A percentile compares a stretch with the other conserved stretches of the same genome.
Evolutionary conservation across 2,888 invertebrate species (phyloP).

Genomic region (Pheosia gnoma): DNA sequence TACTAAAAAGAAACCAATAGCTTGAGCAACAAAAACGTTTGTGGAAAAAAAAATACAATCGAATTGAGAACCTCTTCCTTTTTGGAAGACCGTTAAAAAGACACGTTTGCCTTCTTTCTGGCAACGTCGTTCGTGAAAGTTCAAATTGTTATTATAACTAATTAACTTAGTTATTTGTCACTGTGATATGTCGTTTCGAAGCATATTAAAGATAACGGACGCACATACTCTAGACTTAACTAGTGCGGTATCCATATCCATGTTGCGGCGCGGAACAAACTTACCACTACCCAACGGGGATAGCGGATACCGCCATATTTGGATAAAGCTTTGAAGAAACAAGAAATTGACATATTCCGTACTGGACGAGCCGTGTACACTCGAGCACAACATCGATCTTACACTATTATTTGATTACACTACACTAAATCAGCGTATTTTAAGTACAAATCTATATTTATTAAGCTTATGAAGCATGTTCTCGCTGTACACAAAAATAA

Average conservation of each 20-base stretch:
- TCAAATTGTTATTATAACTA: constrained; percentile 16
- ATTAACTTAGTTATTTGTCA: constrained; percentile 71
- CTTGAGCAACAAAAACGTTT: constrained; percentile 44
- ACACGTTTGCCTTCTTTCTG: constrained; percentile 14
- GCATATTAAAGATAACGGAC: constrained; percentile 45
- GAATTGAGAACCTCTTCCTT: too few species aligned
- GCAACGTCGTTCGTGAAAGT: background rate
- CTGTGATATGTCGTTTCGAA: constrained; percentile 75
- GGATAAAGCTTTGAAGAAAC: constrained; percentile 15
- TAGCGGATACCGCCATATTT: constrained; percentile 1
- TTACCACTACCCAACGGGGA: background rate
- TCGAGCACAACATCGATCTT: constrained; percentile 56
- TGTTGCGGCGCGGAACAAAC: too few species aligned
- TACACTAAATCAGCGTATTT: constrained; percentile 48
- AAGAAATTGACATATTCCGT: constrained; percentile 40
- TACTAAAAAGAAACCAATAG: constrained; percentile 28
- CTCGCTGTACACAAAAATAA: constrained; percentile 58
- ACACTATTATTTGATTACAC: constrained; percentile 38
- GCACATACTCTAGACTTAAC: constrained; percentile 27
- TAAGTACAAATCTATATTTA: constrained; percentile 59
- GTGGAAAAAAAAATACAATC: constrained; percentile 43
- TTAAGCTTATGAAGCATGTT: constrained; percentile 64
- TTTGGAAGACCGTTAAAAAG: background rate
- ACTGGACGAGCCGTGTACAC: constrained; percentile 59
- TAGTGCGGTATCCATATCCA: background rate